Evolutionary conservation across 53 echinoderm and acorn worm genomes (phyloP), one percentile per base, ranked within the genome.

Genomic region (Antedon mediterranea): DNA sequence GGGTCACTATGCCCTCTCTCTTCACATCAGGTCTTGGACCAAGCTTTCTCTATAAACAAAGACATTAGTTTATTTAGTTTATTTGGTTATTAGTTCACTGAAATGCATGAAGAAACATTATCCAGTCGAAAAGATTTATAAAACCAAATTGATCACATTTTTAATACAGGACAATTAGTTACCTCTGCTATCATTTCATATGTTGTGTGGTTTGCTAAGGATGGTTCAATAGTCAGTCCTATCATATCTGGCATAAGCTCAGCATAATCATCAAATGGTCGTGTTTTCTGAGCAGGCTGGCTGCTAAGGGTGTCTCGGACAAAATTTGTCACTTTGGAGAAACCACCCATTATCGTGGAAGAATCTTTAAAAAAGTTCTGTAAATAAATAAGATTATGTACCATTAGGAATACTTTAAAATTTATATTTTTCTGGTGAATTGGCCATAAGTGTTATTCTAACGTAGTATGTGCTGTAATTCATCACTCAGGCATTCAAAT

Each of bases 331-430:
- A 95, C 97, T 71, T 90, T 95, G 72, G 97, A 95, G 78, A 95
- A 95, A 0, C 97, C 89, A 28, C 97, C 97, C 91, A 95, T 86
- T 0, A 92, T 95, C 2, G 78, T 73, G 0, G 88, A 80, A 1
- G 97, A 92, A 71, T 95, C 97, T 78, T 95, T 92, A 82, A 95
- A 88, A 81, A 95, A 95, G 84, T 95, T 91, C 97, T 95, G 84
- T 14, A 28, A 72, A 31, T 32, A 73, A 31, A 29, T 31, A 73
- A 73, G 14, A 32, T 73, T 14, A 72, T 72, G n/a, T n/a, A n/a
- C n/a, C n/a, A n/a, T n/a, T n/a, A n/a, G n/a, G n/a, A n/a, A n/a
- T n/a, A n/a, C n/a, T n/a, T n/a, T n/a, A n/a, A n/a, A n/a, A n/a
- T n/a, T n/a, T n/a, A n/a, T n/a, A n/a, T n/a, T n/a, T n/a, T n/a